phyloP scores from a whole-genome alignment of 2,113 vertebrate species.

The Bubalus kerabau region DNA sequence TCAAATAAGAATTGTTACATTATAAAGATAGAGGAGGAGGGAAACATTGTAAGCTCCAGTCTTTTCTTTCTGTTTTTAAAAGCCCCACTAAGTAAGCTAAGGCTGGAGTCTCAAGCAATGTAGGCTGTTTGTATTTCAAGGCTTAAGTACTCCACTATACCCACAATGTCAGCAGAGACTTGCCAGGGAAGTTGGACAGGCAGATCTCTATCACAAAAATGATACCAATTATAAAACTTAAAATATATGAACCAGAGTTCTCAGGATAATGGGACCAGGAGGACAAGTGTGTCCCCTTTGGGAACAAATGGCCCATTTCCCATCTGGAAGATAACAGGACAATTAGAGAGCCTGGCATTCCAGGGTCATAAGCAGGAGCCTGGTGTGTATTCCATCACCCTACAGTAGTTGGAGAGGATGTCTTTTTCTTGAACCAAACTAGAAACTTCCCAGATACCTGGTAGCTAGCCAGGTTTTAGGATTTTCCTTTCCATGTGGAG shows the following conservation, averaged over 20 bases:
- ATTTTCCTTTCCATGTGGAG: not conserved
- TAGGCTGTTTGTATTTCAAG: not conserved
- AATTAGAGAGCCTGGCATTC: not conserved
- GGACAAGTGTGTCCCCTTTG: not conserved
- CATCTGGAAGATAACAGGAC: not conserved
- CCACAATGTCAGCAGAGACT: not conserved
- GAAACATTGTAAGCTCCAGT: not conserved
- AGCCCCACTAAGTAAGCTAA: not conserved
- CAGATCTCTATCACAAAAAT: not conserved
- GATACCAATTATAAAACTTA: not conserved
- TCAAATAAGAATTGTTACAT: not conserved
- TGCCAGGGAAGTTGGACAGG: not conserved
- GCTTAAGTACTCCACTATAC: not conserved
- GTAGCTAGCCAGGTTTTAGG: not conserved
- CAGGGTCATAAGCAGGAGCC: not conserved
- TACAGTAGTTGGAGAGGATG: not conserved
- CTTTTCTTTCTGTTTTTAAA: not conserved
- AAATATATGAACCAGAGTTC: not conserved
- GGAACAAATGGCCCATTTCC: not conserved
- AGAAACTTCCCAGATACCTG: not conserved
- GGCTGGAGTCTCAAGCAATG: not conserved
- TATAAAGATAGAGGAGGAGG: not conserved
- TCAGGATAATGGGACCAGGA: not conserved
- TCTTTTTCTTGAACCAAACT: not conserved
- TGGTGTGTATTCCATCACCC: not conserved